Evolutionary conservation across 2,888 invertebrate genomes (phyloP).

Genomic region (Drosophila mulleri): DNA sequence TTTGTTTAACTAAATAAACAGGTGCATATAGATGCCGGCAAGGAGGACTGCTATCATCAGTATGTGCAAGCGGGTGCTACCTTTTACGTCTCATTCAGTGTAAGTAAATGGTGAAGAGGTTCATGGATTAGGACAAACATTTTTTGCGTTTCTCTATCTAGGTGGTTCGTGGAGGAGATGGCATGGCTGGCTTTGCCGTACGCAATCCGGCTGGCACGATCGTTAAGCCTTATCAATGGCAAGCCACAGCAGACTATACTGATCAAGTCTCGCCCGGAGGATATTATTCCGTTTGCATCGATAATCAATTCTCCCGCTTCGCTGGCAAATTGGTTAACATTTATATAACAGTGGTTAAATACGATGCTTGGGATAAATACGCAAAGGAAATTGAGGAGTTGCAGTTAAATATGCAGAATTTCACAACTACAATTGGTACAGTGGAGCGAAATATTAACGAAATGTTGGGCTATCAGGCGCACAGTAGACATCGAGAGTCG

Average conservation of each 20-base stretch:
- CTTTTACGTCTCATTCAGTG: conserved; percentile 97
- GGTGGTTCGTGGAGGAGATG: conserved; percentile 97
- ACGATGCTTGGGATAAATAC: conserved; percentile 97
- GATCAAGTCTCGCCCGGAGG: conserved; percentile 93
- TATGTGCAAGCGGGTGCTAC: conserved; percentile 96
- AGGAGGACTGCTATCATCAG: conserved; percentile 98
- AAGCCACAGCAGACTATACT: conserved; percentile 94
- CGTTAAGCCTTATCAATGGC: conserved; percentile 96
- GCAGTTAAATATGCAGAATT: conserved; percentile 95
- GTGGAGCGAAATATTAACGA: conserved; percentile 94
- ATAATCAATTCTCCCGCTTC: conserved; percentile 96
- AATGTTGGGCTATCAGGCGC: conserved; percentile 93
- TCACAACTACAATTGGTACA: conserved; percentile 90
- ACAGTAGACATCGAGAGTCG: conserved; percentile 91
- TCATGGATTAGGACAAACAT: neutral
- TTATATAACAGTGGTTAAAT: conserved; percentile 95
- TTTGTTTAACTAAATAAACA: conserved; percentile 21
- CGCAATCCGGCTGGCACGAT: conserved; percentile 93
- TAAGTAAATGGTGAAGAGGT: conserved; percentile 84
- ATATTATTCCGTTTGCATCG: conserved; percentile 95
- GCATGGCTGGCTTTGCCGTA: conserved; percentile 96
- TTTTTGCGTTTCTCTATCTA: conserved; percentile 80
- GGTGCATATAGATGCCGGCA: conserved; percentile 95
- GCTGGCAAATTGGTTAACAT: conserved; percentile 95
- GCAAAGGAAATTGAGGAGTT: conserved; percentile 94